Percentiles rank a stretch among this genome's conserved stretches.
These are phyloP conservation scores for Ascaphus truei DNA, from an alignment of 2,113 vertebrate species.

Conservation along the genomic window DNA sequence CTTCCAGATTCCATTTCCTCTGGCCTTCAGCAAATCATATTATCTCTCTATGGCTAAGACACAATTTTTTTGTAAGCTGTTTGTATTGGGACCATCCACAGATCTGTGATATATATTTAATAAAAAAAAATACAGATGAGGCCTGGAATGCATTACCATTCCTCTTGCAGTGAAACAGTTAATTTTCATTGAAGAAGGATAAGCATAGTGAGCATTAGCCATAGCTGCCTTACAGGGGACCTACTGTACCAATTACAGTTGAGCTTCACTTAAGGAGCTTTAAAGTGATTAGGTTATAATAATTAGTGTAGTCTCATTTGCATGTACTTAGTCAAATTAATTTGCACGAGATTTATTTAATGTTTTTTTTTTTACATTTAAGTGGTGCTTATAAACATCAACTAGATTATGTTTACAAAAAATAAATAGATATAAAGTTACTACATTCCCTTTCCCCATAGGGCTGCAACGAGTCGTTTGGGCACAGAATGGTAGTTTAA, in stretches of 20 bases:
- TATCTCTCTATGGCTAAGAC: too few species aligned
- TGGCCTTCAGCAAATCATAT: too few species aligned
- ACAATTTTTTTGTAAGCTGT: too few species aligned
- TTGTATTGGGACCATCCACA: too few species aligned
- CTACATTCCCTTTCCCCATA: too few species aligned
- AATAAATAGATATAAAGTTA: too few species aligned
- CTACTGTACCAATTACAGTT: conserved; percentile 35
- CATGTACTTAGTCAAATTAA: conserved; percentile 35
- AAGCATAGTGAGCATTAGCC: conserved; percentile 11
- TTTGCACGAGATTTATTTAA: conserved; percentile 28
- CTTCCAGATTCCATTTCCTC: too few species aligned
- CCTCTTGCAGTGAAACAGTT: not conserved
- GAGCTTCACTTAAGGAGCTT: conserved; percentile 33
- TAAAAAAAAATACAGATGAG: too few species aligned
- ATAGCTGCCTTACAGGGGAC: conserved; percentile 18
- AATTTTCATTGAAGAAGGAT: conserved; percentile 7
- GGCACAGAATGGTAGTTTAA: conserved; percentile 25
- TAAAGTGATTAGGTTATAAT: conserved; percentile 26
- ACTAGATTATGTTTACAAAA: not conserved
- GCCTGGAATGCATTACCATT: too few species aligned
- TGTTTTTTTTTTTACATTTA: conserved; percentile 8
- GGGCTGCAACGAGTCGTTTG: too few species aligned
- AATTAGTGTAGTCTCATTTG: conserved; percentile 33
- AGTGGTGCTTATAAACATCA: conserved; percentile 1
- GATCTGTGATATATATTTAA: too few species aligned